Base-by-base conservation (phyloP, 2,113 vertebrate genomes). In the Ameiurus melas region DNA sequence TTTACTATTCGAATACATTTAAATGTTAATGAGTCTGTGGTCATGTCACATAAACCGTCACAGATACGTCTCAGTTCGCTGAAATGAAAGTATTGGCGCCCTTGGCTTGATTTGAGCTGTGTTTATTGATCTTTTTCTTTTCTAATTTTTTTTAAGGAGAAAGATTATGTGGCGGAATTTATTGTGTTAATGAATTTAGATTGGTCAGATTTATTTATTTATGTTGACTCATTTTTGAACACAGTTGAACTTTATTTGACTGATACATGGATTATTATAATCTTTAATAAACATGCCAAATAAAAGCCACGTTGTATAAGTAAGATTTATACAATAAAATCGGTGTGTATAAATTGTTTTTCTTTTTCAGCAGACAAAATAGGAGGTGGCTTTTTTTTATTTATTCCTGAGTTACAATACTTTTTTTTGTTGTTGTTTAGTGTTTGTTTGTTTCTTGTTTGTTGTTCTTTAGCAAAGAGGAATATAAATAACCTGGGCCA, bases 401-500 rank as follows among this genome's bases (percentile, higher is more conserved):
- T n/a, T n/a, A 68, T 27, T 66, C 27, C 27, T 68, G n/a, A 30
- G n/a, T 16, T 33, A 19, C 1, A 14, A 1, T 14, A 33, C n/a
- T 68, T 68, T 68, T 30, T 43, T 0, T 47, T 77, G 36, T 19
- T 36, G 16, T 80, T 83, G 57, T 58, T 75, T 43, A 12, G 9
- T 47, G 78, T 14, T 82, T 36, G 36, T 43, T 1, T 62, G 5
- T n/a, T 55, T 85, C 10, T 70, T 62, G 33, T 87, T 30, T 89
- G 81, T 91, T 71, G 90, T 86, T 90, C 86, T 90, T 78, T 93
- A 98, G 98, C 95, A 58, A 94, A 95, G 83, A 95, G 96, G 17
- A 96, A 97, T 91, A 98, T 99, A 92, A 96, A 95, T 90, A 95
- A 97, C 57, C 93, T 99, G 94, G 98, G 98, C 51, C 97, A 95